Conservation (phyloP, 2,888 invertebrate species). For the Argyresthia albistria region DNA sequence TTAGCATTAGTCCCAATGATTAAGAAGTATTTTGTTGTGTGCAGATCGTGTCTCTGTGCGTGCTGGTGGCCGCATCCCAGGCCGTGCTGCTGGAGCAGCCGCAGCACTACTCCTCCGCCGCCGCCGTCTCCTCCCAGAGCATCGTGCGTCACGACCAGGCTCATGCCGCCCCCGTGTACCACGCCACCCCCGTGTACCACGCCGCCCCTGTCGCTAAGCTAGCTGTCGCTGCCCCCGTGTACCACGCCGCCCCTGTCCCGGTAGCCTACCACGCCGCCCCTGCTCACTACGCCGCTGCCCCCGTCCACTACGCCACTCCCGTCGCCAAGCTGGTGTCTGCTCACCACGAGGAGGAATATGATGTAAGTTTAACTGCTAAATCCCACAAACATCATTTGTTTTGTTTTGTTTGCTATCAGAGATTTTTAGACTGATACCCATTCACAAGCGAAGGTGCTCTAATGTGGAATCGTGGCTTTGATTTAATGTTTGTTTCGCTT, state of each 20-base stretch:
- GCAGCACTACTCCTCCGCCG: slow-evolving; percentile 6
- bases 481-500: too few relatives aligned
- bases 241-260: neutral
- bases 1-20: too few relatives aligned
- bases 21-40: neutral
- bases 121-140: slow-evolving; percentile 39
- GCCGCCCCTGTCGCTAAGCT: neutral
- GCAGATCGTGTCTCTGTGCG: slow-evolving; percentile 21
- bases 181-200: slow-evolving; percentile 12
- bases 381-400: slow-evolving; percentile 1
- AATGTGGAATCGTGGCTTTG: neutral
- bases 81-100: slow-evolving; percentile 7
- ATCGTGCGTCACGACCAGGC: slow-evolving; percentile 32
- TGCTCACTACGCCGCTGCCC: neutral
- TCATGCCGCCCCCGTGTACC: slow-evolving; percentile 6
- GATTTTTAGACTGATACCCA: too few relatives aligned
- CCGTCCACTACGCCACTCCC: slow-evolving; percentile 23
- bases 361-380: neutral
- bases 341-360: slow-evolving; percentile 6
- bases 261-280: slow-evolving; percentile 9
- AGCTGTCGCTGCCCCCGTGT: neutral
- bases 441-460: too few relatives aligned
- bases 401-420: neutral
- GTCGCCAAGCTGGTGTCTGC: slow-evolving; percentile 2
- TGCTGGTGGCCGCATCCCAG: slow-evolving; percentile 18